Evolutionary conservation across 2,888 invertebrate genomes (phyloP).

Genomic region (Salticus scenicus): DNA sequence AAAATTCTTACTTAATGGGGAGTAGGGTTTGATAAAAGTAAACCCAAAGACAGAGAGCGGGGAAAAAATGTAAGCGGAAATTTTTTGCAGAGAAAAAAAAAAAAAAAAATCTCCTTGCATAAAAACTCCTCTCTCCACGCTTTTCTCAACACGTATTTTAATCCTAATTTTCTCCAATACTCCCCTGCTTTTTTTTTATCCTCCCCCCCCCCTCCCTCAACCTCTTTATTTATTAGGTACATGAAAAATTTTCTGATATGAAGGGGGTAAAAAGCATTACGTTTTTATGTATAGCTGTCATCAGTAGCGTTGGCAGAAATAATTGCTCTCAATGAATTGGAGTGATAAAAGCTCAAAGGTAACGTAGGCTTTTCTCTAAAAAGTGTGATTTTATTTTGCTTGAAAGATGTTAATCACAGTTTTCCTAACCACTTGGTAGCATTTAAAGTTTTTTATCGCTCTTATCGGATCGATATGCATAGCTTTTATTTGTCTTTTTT

Average conservation of each 20-base stretch:
- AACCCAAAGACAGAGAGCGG: background rate
- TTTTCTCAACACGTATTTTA: background rate
- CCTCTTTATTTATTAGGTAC: background rate
- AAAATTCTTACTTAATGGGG: background rate
- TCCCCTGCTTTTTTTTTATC: background rate
- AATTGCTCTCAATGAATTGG: background rate
- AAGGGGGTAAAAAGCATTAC: background rate
- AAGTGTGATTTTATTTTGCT: slow-evolving; percentile 1
- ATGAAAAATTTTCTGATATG: background rate
- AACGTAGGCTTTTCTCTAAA: background rate
- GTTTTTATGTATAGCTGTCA: background rate
- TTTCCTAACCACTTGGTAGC: slow-evolving; percentile 9
- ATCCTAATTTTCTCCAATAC: slow-evolving; percentile 5
- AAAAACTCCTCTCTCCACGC: background rate
- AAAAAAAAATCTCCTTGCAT: background rate
- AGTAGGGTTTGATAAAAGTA: background rate
- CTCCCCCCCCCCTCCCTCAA: too few species aligned
- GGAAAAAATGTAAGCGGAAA: background rate
- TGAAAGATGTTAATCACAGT: slow-evolving; percentile 5
- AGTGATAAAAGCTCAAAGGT: background rate
- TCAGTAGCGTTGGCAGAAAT: background rate
- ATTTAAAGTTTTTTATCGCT: background rate
- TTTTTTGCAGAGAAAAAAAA: too few species aligned
- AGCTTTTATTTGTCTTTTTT: too few species aligned
- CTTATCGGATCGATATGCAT: too few species aligned